Evolutionary conservation across 2,113 vertebrate genomes (phyloP), one percentile per base, ranked within the genome.

Genomic region (Scalopus aquaticus): DNA sequence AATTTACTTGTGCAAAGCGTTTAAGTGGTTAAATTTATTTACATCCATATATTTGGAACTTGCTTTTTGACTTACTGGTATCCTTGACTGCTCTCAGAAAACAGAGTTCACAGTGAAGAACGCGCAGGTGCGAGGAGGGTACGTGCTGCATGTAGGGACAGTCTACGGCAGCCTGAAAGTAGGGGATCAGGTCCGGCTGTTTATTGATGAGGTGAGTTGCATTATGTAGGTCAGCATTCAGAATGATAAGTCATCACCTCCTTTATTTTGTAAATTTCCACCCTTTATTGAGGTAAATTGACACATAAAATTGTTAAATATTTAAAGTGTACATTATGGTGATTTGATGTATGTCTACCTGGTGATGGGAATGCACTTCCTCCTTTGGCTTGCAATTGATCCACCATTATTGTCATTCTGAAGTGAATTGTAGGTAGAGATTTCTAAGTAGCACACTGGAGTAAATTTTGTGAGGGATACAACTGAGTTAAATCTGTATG

Each of bases 91-190:
- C 44, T 30, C 73, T 69, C 98, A 99, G 99, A 99, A 98, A 98
- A 99, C 98, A 49, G 99, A 99, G 97, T 99, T 99, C 97, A 99
- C 99, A 0, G 99, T 99, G 97, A 99, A 99, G 98, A 99, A 99
- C 0, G 98, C 99, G 0, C 99, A 99, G 97, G 99, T 99, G 51
- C 98, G 99, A 39, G 99, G 99, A 24, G 99, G 99, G 9, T 99
- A 99, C 0, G 98, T 99, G 74, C 98, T 99, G 5, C 99, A 99
- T 16, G 96, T 99, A 15, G 99, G 99, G 39, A 99, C 99, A 0
- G 97, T 99, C 4, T 99, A 99, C 0, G 99, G 99, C 37, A 98
- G 51, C 30, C 97, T 99, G 97, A 99, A 98, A 97, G 99, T 99
- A 1, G 99, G 99, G 73, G 99, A 99, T 85, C 97, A 96, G 1